These are phyloP conservation scores for Metacarcinus magister DNA, from an alignment of 2,888 invertebrate genomes.

Conservation along the genomic window DNA sequence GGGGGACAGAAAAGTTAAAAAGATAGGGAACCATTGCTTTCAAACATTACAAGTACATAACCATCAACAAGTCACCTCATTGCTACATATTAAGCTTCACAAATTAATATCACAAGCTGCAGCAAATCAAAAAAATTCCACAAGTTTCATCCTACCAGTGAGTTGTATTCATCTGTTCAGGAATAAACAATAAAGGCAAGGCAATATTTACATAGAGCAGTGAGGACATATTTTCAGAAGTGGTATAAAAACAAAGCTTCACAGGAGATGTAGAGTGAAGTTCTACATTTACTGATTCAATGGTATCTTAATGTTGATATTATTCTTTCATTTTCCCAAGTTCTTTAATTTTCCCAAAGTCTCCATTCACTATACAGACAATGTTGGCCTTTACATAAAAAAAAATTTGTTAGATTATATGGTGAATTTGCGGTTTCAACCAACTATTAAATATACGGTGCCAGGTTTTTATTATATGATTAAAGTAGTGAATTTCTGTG, in stretches of 20 bases:
- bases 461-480: too few species aligned
- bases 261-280: background rate
- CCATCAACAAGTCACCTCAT: background rate
- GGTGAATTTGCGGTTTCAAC: too few species aligned
- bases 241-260: background rate
- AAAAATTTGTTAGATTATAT: background rate
- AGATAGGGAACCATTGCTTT: background rate
- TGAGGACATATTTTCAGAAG: background rate
- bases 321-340: background rate
- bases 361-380: background rate
- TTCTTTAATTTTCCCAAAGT: background rate
- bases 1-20: too few species aligned
- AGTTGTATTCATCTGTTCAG: background rate
- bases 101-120: background rate
- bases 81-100: background rate
- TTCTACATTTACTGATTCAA: background rate
- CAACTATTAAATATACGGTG: too few species aligned
- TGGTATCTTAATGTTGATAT: background rate
- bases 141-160: background rate
- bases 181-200: background rate
- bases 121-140: background rate
- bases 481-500: too few species aligned
- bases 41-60: background rate
- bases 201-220: background rate
- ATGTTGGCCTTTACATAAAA: background rate